Conservation (phyloP, 1,140 invertebrate species). For the Lordiphosa collinella region DNA sequence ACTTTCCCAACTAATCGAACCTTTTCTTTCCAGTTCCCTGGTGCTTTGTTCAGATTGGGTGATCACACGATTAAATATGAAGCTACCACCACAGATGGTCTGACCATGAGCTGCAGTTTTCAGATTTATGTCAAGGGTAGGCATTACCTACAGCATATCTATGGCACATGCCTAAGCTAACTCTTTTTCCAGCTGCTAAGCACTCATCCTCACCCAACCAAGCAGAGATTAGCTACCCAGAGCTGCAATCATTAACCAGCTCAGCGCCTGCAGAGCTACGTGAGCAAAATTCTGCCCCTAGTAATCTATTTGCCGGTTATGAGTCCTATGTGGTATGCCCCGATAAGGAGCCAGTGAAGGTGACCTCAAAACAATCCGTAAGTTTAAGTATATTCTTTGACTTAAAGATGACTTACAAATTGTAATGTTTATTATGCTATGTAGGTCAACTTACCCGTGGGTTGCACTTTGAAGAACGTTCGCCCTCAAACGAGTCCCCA, state of each 20-base stretch:
- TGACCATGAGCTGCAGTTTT: constrained; percentile 83
- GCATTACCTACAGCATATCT: background rate
- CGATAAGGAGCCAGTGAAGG: constrained; percentile 52
- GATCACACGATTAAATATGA: constrained; percentile 84
- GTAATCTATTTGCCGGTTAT: constrained; percentile 49
- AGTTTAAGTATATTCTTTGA: constrained; percentile 39
- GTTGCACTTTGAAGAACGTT: constrained; percentile 70
- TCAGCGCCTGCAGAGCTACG: constrained; percentile 14
- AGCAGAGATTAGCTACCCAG: constrained; percentile 12
- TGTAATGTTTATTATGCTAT: constrained; percentile 2
- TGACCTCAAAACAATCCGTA: constrained; percentile 66
- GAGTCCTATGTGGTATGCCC: constrained; percentile 72
- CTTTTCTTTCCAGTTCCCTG: constrained; percentile 81
- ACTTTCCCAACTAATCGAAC: no score
- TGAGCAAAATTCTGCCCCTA: background rate
- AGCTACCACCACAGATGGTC: constrained; percentile 83
- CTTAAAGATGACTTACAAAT: constrained; percentile 19
- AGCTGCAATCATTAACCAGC: constrained; percentile 1
- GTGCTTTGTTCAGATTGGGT: constrained; percentile 82
- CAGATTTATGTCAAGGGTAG: constrained; percentile 83
- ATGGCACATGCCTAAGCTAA: background rate
- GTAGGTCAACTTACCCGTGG: constrained; percentile 65
- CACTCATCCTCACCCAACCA: background rate
- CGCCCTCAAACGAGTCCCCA: constrained; percentile 42
- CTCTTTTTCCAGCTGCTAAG: constrained; percentile 20